phyloP scores from a whole-genome alignment of 2,113 vertebrate species.

The Chrysochloris asiatica region DNA sequence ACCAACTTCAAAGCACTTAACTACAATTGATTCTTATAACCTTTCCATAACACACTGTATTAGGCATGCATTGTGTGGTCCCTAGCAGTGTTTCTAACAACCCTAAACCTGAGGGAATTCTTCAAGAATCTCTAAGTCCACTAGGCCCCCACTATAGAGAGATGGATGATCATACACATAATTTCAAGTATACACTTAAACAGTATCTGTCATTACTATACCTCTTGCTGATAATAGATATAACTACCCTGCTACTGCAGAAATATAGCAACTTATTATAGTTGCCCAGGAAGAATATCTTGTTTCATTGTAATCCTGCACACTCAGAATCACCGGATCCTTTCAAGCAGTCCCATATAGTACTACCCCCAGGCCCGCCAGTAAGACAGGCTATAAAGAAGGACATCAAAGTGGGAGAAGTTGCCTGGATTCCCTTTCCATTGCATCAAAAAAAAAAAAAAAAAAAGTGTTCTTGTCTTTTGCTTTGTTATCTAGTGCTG shows the following conservation, averaged over 20 bases:
- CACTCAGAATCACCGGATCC: not conserved
- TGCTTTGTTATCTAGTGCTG: no score
- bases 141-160: not conserved
- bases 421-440: not conserved
- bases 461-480: not conserved
- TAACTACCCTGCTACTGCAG: not conserved
- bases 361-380: not conserved
- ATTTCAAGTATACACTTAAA: not conserved
- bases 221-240: not conserved
- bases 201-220: not conserved
- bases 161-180: not conserved
- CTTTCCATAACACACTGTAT: not conserved
- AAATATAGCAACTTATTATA: conserved; percentile 7
- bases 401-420: not conserved
- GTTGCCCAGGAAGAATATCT: not conserved
- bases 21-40: no score
- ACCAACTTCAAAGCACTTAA: no score
- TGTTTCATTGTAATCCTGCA: not conserved
- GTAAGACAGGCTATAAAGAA: not conserved
- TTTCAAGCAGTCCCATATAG: not conserved
- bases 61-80: not conserved
- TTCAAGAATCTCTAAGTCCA: not conserved
- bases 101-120: not conserved
- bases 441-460: no score
- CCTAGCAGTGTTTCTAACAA: not conserved